Evolutionary conservation across 2,888 invertebrate genomes (phyloP), one percentile per base, ranked within the genome.

Genomic region (Cerastoderma edule): DNA sequence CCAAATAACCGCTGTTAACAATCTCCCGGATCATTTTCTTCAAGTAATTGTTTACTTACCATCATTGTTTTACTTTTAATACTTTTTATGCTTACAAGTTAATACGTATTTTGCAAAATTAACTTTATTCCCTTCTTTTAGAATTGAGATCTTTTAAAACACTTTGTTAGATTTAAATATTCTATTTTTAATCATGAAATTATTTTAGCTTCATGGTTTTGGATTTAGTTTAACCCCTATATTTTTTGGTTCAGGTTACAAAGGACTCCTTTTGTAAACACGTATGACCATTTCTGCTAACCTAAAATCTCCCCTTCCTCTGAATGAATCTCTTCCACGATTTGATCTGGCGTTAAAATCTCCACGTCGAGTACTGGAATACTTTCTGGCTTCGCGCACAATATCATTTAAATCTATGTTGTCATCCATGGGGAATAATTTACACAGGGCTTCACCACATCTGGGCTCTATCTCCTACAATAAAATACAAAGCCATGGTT

Each of bases 401-500:
- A 92, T 91, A 57, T 89, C 85, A 70, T 85, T 86, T 53, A 92
- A 82, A 81, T 92, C 92, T 46, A 91, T 87, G 77, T 89, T 90
- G 65, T 89, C 89, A 83, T 99, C 99, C 93, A 97, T 96, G 2
- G 98, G 96, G 93, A 99, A 99, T 60, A 99, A 94, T 76, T 98
- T 95, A 91, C 98, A 99, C 75, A 99, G 94, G 92, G 98, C 97
- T 92, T 97, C 97, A 24, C 98, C 99, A 69, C 98, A 97, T 92
- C 96, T 95, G 2, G 98, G 98, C 92, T 99, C 99, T 85, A 99
- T 97, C 94, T 99, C 99, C 94, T 99, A 96, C 8, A 88, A 85
- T 1, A 33, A 35, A 39, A 57, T 22, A 24, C n/a, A n/a, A n/a
- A n/a, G n/a, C n/a, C n/a, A n/a, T n/a, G n/a, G 50, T 50, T 10